A percentile compares a stretch with the other conserved stretches of the same genome.
These are phyloP conservation scores for Mastomys coucha DNA, from an alignment of 2,113 vertebrate species.

Conservation along the genomic window DNA sequence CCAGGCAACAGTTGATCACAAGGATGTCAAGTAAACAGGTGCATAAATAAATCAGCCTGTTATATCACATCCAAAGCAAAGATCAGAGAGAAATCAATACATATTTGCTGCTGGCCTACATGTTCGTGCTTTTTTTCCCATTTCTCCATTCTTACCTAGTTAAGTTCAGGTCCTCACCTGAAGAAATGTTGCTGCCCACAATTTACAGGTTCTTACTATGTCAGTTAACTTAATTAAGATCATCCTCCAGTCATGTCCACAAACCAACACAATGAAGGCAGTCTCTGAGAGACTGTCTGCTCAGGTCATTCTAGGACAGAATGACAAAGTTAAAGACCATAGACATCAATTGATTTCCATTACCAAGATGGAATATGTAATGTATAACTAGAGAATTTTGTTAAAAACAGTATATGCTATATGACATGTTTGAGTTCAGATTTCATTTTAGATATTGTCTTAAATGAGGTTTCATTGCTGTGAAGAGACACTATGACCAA, in stretches of 20 bases:
- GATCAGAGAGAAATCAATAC: not conserved
- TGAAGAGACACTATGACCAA: too few species aligned
- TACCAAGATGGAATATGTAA: not conserved
- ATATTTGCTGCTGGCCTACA: too few species aligned
- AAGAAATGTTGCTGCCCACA: not conserved
- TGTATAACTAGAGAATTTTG: not conserved
- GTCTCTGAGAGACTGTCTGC: not conserved
- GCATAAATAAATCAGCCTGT: not conserved
- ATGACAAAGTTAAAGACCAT: not conserved
- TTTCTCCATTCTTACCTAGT: not conserved
- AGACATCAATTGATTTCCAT: not conserved
- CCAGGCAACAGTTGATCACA: not conserved
- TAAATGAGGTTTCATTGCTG: not conserved
- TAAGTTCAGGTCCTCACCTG: not conserved
- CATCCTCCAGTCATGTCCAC: not conserved
- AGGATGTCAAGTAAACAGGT: not conserved
- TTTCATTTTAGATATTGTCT: not conserved
- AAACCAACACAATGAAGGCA: not conserved
- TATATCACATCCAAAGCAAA: not conserved
- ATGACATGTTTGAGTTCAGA: not conserved
- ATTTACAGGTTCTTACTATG: too few species aligned
- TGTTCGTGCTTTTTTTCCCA: too few species aligned
- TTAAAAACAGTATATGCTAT: not conserved
- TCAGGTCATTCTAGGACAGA: not conserved
- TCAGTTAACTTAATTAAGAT: not conserved